Conservation (phyloP, 2,113 vertebrate genomes). For the Mirounga angustirostris region DNA sequence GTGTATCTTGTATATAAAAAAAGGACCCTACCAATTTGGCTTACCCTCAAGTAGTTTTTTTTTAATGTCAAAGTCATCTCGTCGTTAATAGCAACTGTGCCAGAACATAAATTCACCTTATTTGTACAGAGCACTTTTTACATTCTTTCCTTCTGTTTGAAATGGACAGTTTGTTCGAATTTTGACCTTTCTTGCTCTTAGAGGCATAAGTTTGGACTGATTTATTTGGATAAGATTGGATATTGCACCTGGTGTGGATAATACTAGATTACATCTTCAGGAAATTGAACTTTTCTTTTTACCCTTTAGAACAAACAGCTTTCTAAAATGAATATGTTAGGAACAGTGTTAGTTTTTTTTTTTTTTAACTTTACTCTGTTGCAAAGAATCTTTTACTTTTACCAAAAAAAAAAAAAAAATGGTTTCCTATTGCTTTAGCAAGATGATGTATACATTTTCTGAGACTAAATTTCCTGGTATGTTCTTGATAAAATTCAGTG, state of each 20-base stretch:
- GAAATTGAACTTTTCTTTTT: constrained; percentile 64
- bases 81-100: constrained; percentile 37
- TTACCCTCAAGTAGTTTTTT: constrained; percentile 14
- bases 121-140: constrained; percentile 74
- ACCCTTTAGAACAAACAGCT: constrained; percentile 53
- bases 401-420: neutral
- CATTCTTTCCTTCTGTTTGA: constrained; percentile 72
- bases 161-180: neutral
- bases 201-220: constrained; percentile 54
- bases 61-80: neutral
- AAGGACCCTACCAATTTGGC: neutral
- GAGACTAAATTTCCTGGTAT: neutral
- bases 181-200: constrained; percentile 67
- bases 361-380: neutral
- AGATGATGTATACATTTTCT: neutral
- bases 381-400: constrained; percentile 2
- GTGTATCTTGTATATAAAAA: neutral
- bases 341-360: neutral
- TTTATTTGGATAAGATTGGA: constrained; percentile 65
- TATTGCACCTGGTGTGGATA: constrained; percentile 65
- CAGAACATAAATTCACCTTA: constrained; percentile 53
- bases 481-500: constrained; percentile 20
- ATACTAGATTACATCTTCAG: constrained; percentile 65
- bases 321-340: constrained; percentile 63
- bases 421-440: constrained; percentile 8